Base-by-base conservation (phyloP, 2,797 vertebrate genomes). In the Cephalopachus bancanus region DNA sequence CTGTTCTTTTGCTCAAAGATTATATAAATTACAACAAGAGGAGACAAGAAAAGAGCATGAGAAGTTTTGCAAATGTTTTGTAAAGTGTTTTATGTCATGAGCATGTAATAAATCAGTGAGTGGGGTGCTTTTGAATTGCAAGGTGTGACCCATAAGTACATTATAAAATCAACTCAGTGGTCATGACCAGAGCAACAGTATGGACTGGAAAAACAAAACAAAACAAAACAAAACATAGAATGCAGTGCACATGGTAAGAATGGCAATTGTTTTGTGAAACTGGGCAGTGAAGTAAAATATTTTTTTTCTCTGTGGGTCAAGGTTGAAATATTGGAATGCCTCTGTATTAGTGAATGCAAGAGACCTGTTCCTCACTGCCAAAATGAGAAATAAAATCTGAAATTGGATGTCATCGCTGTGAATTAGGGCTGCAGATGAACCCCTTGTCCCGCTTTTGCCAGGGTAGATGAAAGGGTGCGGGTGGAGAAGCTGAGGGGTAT, bases 41-140 rank as follows among this genome's bases (percentile, higher is more conserved):
- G 33, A 92, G 60, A 91, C n/a, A 91, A 80, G 59, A 75, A 95
- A 87, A 93, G 84, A 19, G 44, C 44, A 44, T 28, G 64, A 85
- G 67, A 85, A 22, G 28, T 55, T 83, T 30, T 75, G 9, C 37
- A 89, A 60, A 44, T 65, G 69, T 53, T 72, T 75, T 59, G 37
- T 24, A 51, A 37, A 28, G 24, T 76, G 51, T 33, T 96, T 86
- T 76, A 22, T 37, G 44, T 92, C 76, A 60, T 1, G 3, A 81
- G 26, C 8, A 11, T 30, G 33, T 59, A 59, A 64, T 65, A 71
- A 7, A n/a, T 71, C 67, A 75, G 24, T 1, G n/a, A 93, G 67
- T 76, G 30, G 7, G 51, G 71, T 67, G 51, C 37, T 89, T 83
- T 37, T 37, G 28, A 85, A 64, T 24, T 71, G 44, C 49, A 64